Conservation (phyloP, 2,113 vertebrate genomes). For the Varanus salvator region DNA sequence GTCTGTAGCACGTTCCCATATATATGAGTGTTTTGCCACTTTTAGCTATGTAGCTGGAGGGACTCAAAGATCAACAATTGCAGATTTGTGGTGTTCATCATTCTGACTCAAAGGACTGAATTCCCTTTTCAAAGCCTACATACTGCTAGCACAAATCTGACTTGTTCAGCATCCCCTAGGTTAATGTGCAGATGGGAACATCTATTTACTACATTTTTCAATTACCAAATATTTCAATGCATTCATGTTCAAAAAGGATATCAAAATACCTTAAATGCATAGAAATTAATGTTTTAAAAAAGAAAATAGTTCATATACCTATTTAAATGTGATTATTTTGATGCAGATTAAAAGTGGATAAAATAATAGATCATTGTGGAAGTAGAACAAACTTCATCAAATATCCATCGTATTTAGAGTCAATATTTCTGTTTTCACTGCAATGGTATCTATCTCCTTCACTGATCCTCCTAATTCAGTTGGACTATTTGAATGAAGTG, state of each 20-base stretch:
- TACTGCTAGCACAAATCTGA: neutral
- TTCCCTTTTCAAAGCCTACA: neutral
- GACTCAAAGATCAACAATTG: neutral
- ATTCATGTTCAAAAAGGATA: neutral
- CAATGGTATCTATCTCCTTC: neutral
- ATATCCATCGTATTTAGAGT: neutral
- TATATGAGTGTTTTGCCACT: neutral
- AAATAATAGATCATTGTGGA: neutral
- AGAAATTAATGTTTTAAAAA: neutral
- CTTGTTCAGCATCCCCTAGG: neutral
- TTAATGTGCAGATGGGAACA: neutral
- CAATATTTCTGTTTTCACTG: neutral
- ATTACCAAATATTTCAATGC: neutral
- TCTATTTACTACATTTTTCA: neutral
- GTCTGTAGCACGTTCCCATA: neutral
- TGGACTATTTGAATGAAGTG: neutral
- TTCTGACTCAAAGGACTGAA: neutral
- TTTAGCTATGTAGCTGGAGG: neutral
- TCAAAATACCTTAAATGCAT: neutral
- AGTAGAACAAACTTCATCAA: too few relatives aligned
- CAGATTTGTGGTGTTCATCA: neutral
- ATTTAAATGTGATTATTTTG: neutral
- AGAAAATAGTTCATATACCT: neutral
- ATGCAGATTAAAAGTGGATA: neutral
- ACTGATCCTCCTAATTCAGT: neutral